Conservation (phyloP, 2,113 vertebrate species). For the Pseudolaguvia tuberculata region DNA sequence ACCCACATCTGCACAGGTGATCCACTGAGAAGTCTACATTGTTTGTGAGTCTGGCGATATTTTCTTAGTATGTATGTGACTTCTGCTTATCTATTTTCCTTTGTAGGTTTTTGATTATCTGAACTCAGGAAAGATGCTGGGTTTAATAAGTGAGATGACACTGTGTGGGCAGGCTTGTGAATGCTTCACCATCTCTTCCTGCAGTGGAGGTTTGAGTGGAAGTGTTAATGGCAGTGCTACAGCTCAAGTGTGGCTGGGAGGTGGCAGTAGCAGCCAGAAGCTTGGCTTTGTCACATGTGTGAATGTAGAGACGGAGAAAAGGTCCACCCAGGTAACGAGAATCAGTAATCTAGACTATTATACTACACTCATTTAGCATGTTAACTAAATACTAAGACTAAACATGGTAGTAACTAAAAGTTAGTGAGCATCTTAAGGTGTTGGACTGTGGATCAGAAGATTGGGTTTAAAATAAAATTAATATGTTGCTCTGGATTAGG, state of each 20-base stretch:
- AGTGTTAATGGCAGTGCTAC: conserved; percentile 24
- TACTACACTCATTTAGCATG: background rate
- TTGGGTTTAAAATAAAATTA: too few relatives aligned
- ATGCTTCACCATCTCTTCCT: conserved; percentile 71
- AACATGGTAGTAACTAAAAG: background rate
- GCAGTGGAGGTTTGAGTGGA: conserved; percentile 42
- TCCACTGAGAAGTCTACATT: background rate
- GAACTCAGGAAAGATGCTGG: conserved; percentile 83
- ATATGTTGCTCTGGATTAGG: too few relatives aligned
- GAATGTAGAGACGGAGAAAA: conserved; percentile 71
- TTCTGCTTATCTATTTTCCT: background rate
- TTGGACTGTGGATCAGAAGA: too few relatives aligned
- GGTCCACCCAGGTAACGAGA: conserved; percentile 72
- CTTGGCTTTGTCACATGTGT: conserved; percentile 74
- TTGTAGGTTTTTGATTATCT: conserved; percentile 81
- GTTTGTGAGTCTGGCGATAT: background rate
- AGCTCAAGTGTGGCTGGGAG: conserved; percentile 77
- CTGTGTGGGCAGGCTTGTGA: conserved; percentile 68
- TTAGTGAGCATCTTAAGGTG: too few relatives aligned
- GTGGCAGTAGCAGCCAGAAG: conserved; percentile 74
- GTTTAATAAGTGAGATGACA: conserved; percentile 76
- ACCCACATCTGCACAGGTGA: conserved; percentile 87
- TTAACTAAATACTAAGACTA: background rate
- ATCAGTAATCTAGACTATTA: background rate
- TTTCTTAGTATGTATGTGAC: background rate